Evolutionary conservation across 2,888 invertebrate species (phyloP).

Genomic region (Limenitis camilla): DNA sequence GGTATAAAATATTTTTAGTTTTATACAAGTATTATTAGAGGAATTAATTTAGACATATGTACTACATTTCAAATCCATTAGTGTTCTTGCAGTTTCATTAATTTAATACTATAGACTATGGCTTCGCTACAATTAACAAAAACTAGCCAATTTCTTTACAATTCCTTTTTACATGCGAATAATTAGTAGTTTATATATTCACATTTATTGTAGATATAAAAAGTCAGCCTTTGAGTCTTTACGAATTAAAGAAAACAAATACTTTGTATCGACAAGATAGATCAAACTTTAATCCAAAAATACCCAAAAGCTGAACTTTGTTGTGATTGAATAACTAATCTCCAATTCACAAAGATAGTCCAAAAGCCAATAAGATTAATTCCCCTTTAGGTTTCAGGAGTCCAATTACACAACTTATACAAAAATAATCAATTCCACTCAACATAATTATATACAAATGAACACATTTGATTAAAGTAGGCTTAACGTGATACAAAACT

Average conservation of each 20-base stretch:
- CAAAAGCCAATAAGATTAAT: not conserved
- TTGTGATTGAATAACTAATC: not conserved
- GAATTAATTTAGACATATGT: constrained; percentile 12
- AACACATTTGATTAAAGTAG: constrained; percentile 8
- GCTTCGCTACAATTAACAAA: constrained; percentile 36
- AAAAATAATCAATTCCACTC: constrained; percentile 2
- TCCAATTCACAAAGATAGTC: not conserved
- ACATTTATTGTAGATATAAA: not conserved
- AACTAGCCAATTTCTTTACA: constrained; percentile 32
- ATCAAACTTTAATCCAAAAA: not conserved
- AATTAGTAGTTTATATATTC: constrained; percentile 7
- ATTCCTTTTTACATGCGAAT: constrained; percentile 35
- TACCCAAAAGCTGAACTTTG: not conserved
- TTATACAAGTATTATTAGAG: constrained; percentile 16
- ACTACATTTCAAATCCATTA: constrained; percentile 62
- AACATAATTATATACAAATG: constrained; percentile 14
- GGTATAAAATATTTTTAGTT: constrained; percentile 1
- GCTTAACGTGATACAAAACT: not conserved
- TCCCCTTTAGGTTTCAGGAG: not conserved
- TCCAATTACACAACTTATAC: not conserved
- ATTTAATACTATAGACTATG: constrained; percentile 15
- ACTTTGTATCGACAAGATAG: too few species aligned
- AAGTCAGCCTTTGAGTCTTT: not conserved
- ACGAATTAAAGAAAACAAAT: not conserved
- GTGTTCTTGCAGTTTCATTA: constrained; percentile 60